A percentile compares a stretch with the other conserved stretches of the same genome.
These are phyloP conservation scores for Peucedramus taeniatus DNA, from an alignment of 2,113 vertebrate genomes.

Conservation along the genomic window DNA sequence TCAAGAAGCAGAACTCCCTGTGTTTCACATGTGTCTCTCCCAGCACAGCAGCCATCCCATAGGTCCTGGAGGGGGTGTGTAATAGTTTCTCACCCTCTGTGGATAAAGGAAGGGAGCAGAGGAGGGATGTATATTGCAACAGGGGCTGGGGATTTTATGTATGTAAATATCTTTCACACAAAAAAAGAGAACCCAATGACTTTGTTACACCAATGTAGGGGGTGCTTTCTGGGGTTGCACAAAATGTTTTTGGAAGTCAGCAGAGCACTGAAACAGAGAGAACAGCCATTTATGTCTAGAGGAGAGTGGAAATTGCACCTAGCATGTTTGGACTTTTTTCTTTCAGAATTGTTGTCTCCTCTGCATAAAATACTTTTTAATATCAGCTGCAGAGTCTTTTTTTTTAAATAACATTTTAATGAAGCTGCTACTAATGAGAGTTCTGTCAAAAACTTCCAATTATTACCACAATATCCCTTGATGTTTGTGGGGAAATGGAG, in stretches of 20 bases:
- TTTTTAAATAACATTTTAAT: not conserved
- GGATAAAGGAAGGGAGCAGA: not conserved
- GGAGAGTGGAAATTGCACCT: not conserved
- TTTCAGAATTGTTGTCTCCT: not conserved
- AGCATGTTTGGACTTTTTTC: rapidly evolving
- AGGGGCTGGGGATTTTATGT: not conserved
- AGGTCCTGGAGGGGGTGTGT: not conserved
- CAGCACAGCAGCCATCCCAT: rapidly evolving
- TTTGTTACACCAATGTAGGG: not conserved
- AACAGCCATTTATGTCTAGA: not conserved
- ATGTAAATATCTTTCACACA: not conserved
- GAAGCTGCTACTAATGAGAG: slow-evolving; percentile 6
- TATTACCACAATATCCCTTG: not conserved
- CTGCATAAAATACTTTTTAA: not conserved
- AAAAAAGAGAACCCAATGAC: not conserved
- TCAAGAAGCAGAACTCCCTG: not conserved
- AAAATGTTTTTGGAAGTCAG: not conserved
- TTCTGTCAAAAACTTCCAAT: not conserved
- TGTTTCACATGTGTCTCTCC: not conserved
- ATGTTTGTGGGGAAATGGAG: not conserved
- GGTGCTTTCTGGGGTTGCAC: not conserved
- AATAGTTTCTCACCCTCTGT: not conserved
- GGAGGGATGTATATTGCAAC: not conserved
- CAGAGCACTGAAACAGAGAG: not conserved
- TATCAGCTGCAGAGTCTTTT: not conserved